Percentiles rank a stretch among this genome's conserved stretches.
Evolutionary conservation across 1,140 invertebrate genomes (phyloP).

Genomic region (Bombus breviceps): DNA sequence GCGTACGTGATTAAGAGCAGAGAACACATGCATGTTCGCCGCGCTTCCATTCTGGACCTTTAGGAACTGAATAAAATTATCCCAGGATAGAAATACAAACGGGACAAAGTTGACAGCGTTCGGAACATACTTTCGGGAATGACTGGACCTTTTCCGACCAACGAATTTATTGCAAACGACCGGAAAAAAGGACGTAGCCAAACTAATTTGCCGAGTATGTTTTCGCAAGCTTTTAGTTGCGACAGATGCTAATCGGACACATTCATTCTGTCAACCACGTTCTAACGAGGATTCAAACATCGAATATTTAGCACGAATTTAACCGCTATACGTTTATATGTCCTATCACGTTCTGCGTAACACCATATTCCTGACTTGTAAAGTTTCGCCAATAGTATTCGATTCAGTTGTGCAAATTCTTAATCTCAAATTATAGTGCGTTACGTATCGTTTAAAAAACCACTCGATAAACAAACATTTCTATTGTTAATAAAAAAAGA

Average conservation of each 20-base stretch:
- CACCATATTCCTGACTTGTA: background rate
- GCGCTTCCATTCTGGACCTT: background rate
- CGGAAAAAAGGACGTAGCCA: background rate
- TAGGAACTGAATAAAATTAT: background rate
- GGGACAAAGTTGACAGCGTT: background rate
- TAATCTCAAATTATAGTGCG: background rate
- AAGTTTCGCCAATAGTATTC: background rate
- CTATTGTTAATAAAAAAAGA: background rate
- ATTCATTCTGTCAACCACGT: too few species aligned
- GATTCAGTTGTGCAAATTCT: too few species aligned
- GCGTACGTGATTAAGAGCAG: background rate
- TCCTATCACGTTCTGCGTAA: too few species aligned
- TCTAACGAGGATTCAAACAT: too few species aligned
- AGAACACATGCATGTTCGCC: background rate
- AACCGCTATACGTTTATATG: too few species aligned
- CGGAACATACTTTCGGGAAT: background rate
- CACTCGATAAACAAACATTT: background rate
- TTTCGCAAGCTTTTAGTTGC: background rate
- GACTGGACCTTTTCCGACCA: background rate
- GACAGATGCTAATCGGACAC: background rate
- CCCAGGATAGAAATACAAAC: background rate
- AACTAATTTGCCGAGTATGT: background rate
- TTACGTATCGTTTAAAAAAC: background rate
- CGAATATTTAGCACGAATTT: too few species aligned
- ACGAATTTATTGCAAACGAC: background rate